Conservation (phyloP, 2,113 vertebrate species). For the Scolopax mira region DNA sequence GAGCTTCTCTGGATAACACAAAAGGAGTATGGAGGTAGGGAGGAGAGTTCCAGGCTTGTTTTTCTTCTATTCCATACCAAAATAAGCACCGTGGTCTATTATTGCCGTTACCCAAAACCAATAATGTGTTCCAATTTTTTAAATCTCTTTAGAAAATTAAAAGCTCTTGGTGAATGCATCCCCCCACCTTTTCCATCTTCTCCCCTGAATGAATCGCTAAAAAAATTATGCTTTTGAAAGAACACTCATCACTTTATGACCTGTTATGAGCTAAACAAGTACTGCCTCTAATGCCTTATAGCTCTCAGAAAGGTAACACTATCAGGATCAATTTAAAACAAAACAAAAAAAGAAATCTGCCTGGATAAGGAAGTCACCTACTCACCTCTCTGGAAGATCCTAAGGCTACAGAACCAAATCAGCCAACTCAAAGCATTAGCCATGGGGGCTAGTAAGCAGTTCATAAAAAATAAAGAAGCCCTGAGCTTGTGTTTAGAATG, state of each 20-base stretch:
- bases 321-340: background rate
- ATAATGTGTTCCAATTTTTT: accelerated
- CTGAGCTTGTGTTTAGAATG: background rate
- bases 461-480: background rate
- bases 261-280: background rate
- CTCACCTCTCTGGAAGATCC: slow-evolving; percentile 31
- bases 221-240: background rate
- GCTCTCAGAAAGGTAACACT: background rate
- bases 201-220: background rate
- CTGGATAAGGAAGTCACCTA: background rate
- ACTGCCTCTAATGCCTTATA: background rate
- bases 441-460: background rate
- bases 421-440: background rate
- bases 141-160: background rate
- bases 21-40: background rate
- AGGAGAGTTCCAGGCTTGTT: background rate
- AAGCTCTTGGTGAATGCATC: background rate
- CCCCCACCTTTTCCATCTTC: background rate
- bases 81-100: background rate
- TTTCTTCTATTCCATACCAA: background rate
- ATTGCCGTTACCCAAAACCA: background rate
- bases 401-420: background rate
- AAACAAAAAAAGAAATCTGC: background rate
- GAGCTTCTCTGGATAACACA: background rate
- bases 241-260: background rate